phyloP scores from a whole-genome alignment of 2,797 vertebrate genomes.

The Cheirogaleus major region DNA sequence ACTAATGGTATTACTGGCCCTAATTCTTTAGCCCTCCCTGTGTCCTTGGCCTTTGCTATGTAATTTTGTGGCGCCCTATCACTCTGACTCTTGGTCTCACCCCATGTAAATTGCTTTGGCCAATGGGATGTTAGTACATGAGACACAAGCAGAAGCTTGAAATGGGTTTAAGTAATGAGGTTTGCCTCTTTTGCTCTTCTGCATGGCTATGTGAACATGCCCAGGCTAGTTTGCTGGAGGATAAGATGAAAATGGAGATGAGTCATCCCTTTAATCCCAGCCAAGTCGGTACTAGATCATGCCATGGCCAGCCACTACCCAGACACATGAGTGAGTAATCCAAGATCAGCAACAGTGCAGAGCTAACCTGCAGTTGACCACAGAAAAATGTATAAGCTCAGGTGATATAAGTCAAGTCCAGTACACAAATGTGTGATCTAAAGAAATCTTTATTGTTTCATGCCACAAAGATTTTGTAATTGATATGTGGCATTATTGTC shows the following conservation, averaged over 20 bases:
- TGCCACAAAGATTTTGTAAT: neutral
- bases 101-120: neutral
- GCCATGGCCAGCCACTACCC: neutral
- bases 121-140: neutral
- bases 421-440: neutral
- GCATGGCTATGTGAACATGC: neutral
- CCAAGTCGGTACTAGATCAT: neutral
- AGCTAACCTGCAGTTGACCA: neutral
- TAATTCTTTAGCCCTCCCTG: neutral
- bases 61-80: neutral
- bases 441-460: neutral
- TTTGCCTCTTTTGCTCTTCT: neutral
- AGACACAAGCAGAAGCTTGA: neutral
- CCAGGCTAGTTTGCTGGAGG: neutral
- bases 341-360: neutral
- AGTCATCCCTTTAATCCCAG: neutral
- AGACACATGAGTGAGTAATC: neutral
- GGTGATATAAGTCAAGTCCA: neutral
- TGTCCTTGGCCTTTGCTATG: neutral
- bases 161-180: neutral
- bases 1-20: neutral
- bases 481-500: neutral
- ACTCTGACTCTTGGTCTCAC: neutral
- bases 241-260: neutral
- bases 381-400: neutral